These are phyloP conservation scores for Charanyca ferruginea DNA, from an alignment of 2,888 invertebrate species.

Conservation along the genomic window DNA sequence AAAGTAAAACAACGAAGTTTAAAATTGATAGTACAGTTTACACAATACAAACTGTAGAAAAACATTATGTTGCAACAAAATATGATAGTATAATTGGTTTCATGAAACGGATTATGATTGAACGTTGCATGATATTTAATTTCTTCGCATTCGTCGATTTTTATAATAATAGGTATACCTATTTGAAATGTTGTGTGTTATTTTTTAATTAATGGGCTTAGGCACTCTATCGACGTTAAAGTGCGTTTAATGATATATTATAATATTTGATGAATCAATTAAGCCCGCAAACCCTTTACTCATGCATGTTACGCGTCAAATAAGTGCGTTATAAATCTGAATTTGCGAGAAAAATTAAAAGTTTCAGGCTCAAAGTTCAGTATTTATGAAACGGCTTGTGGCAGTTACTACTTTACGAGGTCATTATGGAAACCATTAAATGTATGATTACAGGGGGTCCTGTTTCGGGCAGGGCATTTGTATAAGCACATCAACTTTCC, in stretches of 20 bases:
- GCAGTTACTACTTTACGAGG: conserved; percentile 88
- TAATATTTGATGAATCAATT: conserved; percentile 28
- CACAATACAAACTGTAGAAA: not conserved
- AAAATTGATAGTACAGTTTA: conserved; percentile 1
- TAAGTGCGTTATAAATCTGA: conserved; percentile 65
- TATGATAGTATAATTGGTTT: not conserved
- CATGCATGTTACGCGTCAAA: conserved; percentile 44
- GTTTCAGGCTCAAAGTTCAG: conserved; percentile 73
- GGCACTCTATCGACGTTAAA: not conserved
- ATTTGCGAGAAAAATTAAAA: conserved; percentile 72
- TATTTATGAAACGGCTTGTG: conserved; percentile 85
- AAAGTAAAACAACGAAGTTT: not conserved
- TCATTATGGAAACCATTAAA: conserved; percentile 89
- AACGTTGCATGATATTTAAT: not conserved
- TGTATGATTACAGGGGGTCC: conserved; percentile 85
- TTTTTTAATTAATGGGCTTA: conserved; percentile 8
- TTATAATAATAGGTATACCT: conserved; percentile 28
- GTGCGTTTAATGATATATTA: conserved; percentile 8
- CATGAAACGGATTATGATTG: conserved; percentile 9
- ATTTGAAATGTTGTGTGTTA: conserved; percentile 11
- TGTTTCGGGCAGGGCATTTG: conserved; percentile 85
- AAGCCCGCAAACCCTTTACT: conserved; percentile 39
- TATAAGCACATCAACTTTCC: conserved; percentile 88
- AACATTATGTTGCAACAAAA: not conserved
- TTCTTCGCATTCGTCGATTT: no score